Percentiles rank a stretch among this genome's conserved stretches.
These are phyloP conservation scores for Holocentrus rufus DNA, from an alignment of 2,797 vertebrate species.

Conservation along the genomic window DNA sequence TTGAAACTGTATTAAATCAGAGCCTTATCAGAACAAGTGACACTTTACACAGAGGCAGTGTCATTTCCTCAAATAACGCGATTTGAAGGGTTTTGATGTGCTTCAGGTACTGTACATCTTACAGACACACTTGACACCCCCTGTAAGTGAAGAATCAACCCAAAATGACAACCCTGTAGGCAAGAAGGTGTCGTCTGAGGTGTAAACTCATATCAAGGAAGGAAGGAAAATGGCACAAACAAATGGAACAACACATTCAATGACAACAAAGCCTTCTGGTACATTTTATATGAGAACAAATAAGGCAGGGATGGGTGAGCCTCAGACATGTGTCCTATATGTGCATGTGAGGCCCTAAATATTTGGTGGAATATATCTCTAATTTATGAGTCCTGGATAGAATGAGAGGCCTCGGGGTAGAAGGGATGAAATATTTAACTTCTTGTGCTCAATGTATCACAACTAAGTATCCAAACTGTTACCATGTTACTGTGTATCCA, in stretches of 20 bases:
- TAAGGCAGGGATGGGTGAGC: background rate
- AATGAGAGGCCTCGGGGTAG: conserved; percentile 23
- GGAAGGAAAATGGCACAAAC: background rate
- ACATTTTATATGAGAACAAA: conserved; percentile 40
- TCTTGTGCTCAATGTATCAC: conserved; percentile 19
- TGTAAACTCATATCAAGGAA: background rate
- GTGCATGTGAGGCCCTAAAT: conserved; percentile 4
- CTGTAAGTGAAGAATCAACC: background rate
- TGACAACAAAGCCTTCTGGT: background rate
- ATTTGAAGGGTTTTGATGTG: no score
- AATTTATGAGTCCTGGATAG: conserved; percentile 60
- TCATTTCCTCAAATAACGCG: no score
- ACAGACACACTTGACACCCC: no score
- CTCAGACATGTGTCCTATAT: conserved; percentile 19
- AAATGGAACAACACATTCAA: background rate
- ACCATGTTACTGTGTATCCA: no score
- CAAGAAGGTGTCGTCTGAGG: background rate
- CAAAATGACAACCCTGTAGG: background rate
- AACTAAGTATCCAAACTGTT: conserved; percentile 1
- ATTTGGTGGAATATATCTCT: conserved; percentile 55
- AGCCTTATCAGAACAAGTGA: no score
- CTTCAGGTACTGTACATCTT: no score
- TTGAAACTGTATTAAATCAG: no score
- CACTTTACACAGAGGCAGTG: no score
- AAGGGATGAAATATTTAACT: conserved; percentile 60